phyloP scores from a whole-genome alignment of 2,113 vertebrate genomes.

The Tiliqua scincoides region DNA sequence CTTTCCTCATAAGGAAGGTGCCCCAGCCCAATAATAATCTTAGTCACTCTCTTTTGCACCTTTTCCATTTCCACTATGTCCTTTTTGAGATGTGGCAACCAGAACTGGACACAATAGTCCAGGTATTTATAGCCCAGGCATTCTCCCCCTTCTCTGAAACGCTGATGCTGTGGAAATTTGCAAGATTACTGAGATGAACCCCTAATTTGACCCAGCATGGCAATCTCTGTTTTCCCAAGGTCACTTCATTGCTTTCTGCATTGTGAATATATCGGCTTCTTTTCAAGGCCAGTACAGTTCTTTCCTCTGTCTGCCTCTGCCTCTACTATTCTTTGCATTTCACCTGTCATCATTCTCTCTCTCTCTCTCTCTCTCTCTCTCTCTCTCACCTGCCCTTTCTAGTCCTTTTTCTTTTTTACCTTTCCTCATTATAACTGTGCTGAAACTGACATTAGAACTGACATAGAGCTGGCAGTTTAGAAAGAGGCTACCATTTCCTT shows the following conservation, averaged over 20 bases:
- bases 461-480: constrained; percentile 38
- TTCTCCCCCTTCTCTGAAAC: background rate
- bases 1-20: no score
- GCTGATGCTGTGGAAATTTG: background rate
- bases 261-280: constrained; percentile 21
- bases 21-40: no score
- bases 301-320: background rate
- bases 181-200: background rate
- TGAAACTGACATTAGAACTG: constrained; percentile 55
- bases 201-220: background rate
- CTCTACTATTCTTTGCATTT: constrained; percentile 13
- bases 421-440: constrained; percentile 45
- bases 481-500: constrained; percentile 53
- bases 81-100: no score
- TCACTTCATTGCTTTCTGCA: background rate
- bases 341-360: constrained; percentile 20
- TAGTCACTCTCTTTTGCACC: no score
- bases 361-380: background rate
- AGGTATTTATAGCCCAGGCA: background rate
- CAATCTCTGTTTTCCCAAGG: background rate
- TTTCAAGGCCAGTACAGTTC: constrained; percentile 26
- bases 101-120: no score
- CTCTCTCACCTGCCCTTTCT: constrained; percentile 24
- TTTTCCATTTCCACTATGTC: no score
- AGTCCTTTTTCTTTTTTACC: background rate